Base-by-base conservation (phyloP, 2,888 invertebrate species). In the Cacoxenus indagator region DNA sequence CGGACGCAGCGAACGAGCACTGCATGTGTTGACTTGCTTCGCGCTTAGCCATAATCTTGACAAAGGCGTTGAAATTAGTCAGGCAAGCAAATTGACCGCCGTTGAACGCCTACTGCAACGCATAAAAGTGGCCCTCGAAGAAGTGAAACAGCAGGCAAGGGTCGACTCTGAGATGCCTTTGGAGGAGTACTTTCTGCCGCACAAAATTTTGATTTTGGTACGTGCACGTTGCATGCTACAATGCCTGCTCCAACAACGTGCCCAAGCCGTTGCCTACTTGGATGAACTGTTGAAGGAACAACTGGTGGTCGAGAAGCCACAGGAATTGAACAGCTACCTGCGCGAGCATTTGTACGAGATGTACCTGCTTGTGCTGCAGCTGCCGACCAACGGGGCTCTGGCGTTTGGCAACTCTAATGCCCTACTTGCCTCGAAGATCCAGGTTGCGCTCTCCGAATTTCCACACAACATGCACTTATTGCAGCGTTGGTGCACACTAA, bases 401-500 rank as follows among this genome's bases (percentile, higher is more conserved):
- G 2, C 9, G 3, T 19, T 43, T 11, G 17, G 1, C 27, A 24
- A 46, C n/a, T 24, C 79, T 17, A 22, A 65, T 1, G 82, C 84
- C n/a, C 74, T 89, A 4, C 76, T 90, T 22, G 87, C 88, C 67
- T 85, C 87, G 27, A 87, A 87, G 22, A 75, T 90, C 31, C 77
- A 80, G 48, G 79, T 84, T 29, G 89, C 89, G 0, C 80, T 91
- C 1, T 77, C 83, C 6, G 87, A 87, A 31, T 92, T 90, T 83
- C 91, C 92, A 0, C 90, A 91, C 70, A 93, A 93, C 85, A 86
- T 91, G 64, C 89, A 89, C 69, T 80, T 92, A 8, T 83, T 92
- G 27, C 89, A 91, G 37, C 87, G 85, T 73, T 88, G 84, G 78
- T 86, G 88, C 43, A 88, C 83, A 64, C 82, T 88, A 2, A 77